Evolutionary conservation across 2,888 invertebrate species (phyloP).

Genomic region (Argyresthia goedartella): DNA sequence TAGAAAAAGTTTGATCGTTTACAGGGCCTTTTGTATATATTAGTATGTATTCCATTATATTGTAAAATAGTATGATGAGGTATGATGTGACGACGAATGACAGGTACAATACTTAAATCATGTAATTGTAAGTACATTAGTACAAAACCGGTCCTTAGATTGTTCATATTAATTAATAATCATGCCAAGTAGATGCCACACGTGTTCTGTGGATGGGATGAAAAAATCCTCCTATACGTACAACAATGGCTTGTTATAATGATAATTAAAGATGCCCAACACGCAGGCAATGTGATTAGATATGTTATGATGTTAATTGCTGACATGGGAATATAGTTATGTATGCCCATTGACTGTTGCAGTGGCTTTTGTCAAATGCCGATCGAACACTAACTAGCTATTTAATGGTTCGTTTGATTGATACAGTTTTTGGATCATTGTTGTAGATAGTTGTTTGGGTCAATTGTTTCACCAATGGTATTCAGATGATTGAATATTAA

Average conservation of each 20-base stretch:
- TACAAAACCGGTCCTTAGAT: conserved; percentile 5
- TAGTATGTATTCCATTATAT: too few species aligned
- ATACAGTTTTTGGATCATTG: too few species aligned
- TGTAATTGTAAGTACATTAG: too few species aligned
- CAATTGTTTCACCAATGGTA: too few species aligned
- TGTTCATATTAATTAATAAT: conserved; percentile 4
- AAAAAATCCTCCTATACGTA: conserved; percentile 2
- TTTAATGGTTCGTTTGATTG: too few species aligned
- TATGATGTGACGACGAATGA: too few species aligned
- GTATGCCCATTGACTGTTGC: conserved; percentile 3
- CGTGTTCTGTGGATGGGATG: conserved; percentile 1
- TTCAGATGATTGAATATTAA: too few species aligned
- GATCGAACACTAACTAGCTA: background rate
- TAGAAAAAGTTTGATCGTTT: too few species aligned
- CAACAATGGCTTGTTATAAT: conserved; percentile 29
- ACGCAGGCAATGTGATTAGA: conserved; percentile 19
- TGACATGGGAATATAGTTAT: conserved; percentile 8
- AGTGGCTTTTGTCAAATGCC: background rate
- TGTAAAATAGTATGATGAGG: too few species aligned
- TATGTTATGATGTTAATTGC: conserved; percentile 7
- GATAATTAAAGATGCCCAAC: conserved; percentile 24
- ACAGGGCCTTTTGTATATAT: too few species aligned
- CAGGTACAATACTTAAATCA: too few species aligned
- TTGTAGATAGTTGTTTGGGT: too few species aligned
- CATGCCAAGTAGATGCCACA: conserved; percentile 2